Evolutionary conservation across 2,888 invertebrate species (phyloP), one percentile per base, ranked within the genome.

Genomic region (Megaustenia siamemsis): DNA sequence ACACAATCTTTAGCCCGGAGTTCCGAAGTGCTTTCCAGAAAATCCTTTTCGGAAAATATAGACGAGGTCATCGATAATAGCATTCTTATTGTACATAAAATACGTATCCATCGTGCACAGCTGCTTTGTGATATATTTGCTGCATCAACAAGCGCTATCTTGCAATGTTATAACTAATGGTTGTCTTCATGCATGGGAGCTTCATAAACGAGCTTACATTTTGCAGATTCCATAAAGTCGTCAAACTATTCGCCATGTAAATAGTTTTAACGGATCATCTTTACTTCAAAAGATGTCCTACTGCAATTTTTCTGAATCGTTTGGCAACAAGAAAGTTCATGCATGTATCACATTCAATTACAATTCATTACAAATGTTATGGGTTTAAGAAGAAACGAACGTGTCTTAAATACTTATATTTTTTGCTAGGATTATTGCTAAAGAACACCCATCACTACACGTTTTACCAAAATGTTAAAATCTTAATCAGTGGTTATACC

Each of bases 1-100:
- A 98, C 94, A 98, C 97, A n/a, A 97, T 98, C 91, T 98, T 98
- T 94, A 97, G 97, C 92, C 98, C 98, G 28, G 98, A 98, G 93
- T 98, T 98, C 94, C 95, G 98, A 90, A 96, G 96, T 93, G 98
- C 98, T 77, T 98, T 98, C 94, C 97, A 97, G 88, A 96, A 97
- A 88, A 97, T 98, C 89, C 95, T 98, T 15, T 93, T 92, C 79
- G 93, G 93, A 53, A 92, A 92, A 87, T 93, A 93, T 73, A 77
- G 84, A 43, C 43, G 84, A 28, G 84, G 79, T 28, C 75, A 80
- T 28, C 84, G 80, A 84, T 84, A 53, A 84, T 66, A 69, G 28
- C 63, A 63, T 63, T 78, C 63, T 63, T 6, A 21, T 28, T 73
- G 73, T 73, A 49, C 49, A 73, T 73, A 73, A 73, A 1, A 32